A percentile compares a stretch with the other conserved stretches of the same genome.
phyloP scores from a whole-genome alignment of 2,797 vertebrate genomes.

The Pipistrellus nathusii region DNA sequence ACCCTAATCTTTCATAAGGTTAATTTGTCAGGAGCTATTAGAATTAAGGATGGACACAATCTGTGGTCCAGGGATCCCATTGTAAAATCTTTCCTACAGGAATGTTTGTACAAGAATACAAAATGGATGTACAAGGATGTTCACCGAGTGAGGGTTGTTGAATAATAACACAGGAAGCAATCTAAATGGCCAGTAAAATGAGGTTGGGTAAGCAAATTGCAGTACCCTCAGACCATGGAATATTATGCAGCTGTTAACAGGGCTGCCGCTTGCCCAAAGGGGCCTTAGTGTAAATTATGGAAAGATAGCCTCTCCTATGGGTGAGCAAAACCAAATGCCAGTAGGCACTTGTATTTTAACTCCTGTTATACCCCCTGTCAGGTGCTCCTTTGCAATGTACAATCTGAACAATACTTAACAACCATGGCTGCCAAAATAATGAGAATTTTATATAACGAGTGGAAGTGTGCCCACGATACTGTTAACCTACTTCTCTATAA shows the following conservation, averaged over 20 bases:
- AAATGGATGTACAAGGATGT: neutral
- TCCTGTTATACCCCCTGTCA: fast-evolving
- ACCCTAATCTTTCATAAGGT: neutral
- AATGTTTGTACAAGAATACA: conserved; percentile 13
- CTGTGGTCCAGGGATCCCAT: neutral
- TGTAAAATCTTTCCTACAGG: neutral
- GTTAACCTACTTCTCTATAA: neutral
- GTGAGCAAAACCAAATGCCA: neutral
- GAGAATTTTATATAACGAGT: neutral
- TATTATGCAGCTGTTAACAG: neutral
- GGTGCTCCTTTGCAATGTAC: neutral
- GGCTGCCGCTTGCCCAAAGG: neutral
- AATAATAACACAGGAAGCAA: neutral
- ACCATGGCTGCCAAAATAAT: neutral
- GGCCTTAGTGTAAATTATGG: neutral
- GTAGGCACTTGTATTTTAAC: neutral
- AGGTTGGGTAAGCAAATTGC: neutral
- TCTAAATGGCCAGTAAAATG: neutral
- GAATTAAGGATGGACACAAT: neutral
- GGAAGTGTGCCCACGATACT: neutral
- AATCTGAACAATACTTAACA: neutral
- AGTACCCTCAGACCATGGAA: neutral
- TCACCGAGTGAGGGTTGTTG: neutral
- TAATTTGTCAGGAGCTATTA: conserved; percentile 48
- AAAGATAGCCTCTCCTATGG: neutral